Base-by-base conservation (phyloP, 2,888 invertebrate species). In the Aspidiotus destructor region DNA sequence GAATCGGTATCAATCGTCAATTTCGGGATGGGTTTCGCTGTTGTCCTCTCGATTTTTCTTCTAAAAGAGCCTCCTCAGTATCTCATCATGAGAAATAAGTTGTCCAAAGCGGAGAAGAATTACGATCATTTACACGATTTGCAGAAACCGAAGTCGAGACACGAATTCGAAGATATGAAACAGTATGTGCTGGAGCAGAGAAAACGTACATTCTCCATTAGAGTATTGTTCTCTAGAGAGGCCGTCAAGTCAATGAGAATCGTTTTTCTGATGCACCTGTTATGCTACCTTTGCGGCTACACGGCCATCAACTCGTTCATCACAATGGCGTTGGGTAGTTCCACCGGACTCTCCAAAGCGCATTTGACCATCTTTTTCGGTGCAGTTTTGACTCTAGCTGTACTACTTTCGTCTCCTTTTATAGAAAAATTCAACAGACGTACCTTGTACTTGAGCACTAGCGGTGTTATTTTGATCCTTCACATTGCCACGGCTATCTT, bases 21-120 rank as follows among this genome's bases (percentile, higher is more conserved):
- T 9, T 13, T 17, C 8, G 55, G 9, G 15, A 8, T n/a, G 8
- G 55, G 16, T 8, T 9, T n/a, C 2, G n/a, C 17, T 7, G 17
- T 16, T n/a, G 16, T 54, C 2, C 9, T 9, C 9, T 54, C 55
- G 55, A 17, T 17, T n/a, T 67, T 71, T 16, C 71, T 71, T n/a
- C 69, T 73, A 63, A 69, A 55, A 52, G 73, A 73, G 67, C 70
- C 73, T 10, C 71, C 73, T 1, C 70, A 72, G 41, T 72, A 61
- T 60, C 70, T 73, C 7, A 60, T 73, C 13, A 68, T 64, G 54
- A 54, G 40, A n/a, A 69, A 70, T 11, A 57, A 68, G 55, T 28
- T 69, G 70, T 65, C 71, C 0, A 67, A 13, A 42, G 55, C 55
- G 13, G 17, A n/a, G 17, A 3, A 7, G 1, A 15, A n/a, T 8